Evolutionary conservation across 2,797 vertebrate species (phyloP).

Genomic region (Eleutherodactylus coqui): DNA sequence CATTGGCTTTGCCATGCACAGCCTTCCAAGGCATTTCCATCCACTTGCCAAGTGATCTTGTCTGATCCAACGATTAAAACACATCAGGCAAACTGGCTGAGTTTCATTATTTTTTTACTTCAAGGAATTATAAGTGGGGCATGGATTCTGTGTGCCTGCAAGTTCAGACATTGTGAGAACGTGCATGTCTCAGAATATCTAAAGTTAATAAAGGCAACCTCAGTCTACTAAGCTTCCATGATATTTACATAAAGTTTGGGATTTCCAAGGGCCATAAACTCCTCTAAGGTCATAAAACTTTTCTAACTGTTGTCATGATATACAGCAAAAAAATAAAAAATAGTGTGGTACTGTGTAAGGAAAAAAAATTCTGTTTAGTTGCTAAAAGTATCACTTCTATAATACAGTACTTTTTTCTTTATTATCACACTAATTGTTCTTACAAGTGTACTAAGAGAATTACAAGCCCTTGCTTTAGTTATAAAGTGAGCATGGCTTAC

Average conservation of each 20-base stretch:
- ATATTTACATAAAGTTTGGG: neutral
- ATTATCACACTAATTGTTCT: too few relatives aligned
- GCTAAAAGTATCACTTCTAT: too few relatives aligned
- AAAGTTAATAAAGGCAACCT: neutral
- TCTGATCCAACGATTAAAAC: slow-evolving; percentile 40
- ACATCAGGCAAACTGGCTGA: slow-evolving; percentile 15
- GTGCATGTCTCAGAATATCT: neutral
- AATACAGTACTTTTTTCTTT: too few relatives aligned
- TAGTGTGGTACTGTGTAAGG: too few relatives aligned
- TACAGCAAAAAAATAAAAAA: too few relatives aligned
- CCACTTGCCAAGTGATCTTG: slow-evolving; percentile 26
- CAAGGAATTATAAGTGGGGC: neutral
- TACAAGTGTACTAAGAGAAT: too few relatives aligned
- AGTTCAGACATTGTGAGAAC: slow-evolving; percentile 40
- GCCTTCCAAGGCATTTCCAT: slow-evolving; percentile 11
- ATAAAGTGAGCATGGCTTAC: neutral
- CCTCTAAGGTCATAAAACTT: neutral
- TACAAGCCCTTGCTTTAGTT: neutral
- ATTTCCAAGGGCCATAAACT: neutral
- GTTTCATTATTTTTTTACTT: neutral
- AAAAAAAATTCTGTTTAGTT: too few relatives aligned
- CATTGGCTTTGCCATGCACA: slow-evolving; percentile 26
- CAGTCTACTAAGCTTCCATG: neutral
- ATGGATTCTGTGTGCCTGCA: neutral
- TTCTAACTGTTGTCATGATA: neutral